Percentiles rank a stretch among this genome's conserved stretches.
These are phyloP conservation scores for Neostethus bicornis DNA, from an alignment of 2,797 vertebrate genomes.

Conservation along the genomic window DNA sequence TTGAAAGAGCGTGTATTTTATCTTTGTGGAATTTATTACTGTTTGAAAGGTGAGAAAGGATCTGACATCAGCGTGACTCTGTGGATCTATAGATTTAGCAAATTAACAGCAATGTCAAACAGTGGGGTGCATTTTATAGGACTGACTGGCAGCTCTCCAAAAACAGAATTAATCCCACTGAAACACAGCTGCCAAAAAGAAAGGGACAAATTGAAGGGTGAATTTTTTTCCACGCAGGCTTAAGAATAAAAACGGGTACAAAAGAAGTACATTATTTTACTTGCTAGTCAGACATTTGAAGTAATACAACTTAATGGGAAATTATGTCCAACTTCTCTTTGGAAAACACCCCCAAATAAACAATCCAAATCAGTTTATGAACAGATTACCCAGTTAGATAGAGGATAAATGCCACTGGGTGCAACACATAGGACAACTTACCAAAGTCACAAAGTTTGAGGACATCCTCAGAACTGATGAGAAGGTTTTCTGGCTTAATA, in stretches of 20 bases:
- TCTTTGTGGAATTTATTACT: conserved; percentile 4
- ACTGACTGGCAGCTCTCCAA: conserved; percentile 27
- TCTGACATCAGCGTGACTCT: conserved; percentile 3
- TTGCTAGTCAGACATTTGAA: too few relatives aligned
- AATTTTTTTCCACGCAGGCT: too few relatives aligned
- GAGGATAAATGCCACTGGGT: not conserved
- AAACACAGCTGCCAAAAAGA: conserved; percentile 31
- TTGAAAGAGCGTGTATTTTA: conserved; percentile 14
- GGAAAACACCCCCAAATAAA: too few relatives aligned
- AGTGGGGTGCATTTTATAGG: conserved; percentile 3
- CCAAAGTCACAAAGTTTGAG: conserved; percentile 98
- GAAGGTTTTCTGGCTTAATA: conserved; percentile 98
- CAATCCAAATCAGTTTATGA: too few relatives aligned
- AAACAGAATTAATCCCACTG: conserved; percentile 27
- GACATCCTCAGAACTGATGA: conserved; percentile 95
- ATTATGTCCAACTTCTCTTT: too few relatives aligned
- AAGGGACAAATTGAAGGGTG: conserved; percentile 42
- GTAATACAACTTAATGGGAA: too few relatives aligned
- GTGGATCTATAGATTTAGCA: conserved; percentile 9
- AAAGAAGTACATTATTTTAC: too few relatives aligned
- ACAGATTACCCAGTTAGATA: not conserved
- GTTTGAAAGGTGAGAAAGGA: conserved; percentile 1
- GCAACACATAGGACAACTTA: conserved; percentile 73
- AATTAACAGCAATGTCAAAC: conserved; percentile 23
- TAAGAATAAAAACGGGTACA: too few relatives aligned